These are phyloP conservation scores for Dermatemys mawii DNA, from an alignment of 2,113 vertebrate genomes.

Conservation along the genomic window DNA sequence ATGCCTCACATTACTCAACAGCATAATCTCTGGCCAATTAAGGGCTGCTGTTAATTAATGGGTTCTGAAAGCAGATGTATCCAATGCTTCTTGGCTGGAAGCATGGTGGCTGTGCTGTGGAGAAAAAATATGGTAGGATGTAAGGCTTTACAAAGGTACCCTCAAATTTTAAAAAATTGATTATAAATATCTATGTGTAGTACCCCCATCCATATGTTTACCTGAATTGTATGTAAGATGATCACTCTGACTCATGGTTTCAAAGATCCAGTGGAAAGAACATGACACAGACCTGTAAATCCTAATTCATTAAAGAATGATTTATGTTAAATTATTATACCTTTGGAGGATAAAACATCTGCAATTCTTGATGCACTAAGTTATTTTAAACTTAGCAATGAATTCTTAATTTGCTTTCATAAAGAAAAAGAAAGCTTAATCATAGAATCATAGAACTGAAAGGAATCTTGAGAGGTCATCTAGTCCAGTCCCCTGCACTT, in stretches of 20 bases:
- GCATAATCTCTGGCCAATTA: constrained; percentile 34
- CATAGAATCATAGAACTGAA: too few species aligned
- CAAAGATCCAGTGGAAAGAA: constrained; percentile 64
- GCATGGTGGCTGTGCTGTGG: neutral
- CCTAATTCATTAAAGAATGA: constrained; percentile 69
- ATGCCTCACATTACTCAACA: neutral
- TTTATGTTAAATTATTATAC: constrained; percentile 66
- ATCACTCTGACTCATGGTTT: constrained; percentile 55
- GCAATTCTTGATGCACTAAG: constrained; percentile 49
- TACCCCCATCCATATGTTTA: neutral
- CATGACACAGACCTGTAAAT: constrained; percentile 63
- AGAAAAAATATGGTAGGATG: neutral
- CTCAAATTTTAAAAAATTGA: neutral
- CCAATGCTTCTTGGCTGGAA: neutral
- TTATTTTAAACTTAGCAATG: constrained; percentile 61
- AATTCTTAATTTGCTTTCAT: constrained; percentile 64
- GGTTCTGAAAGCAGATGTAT: neutral
- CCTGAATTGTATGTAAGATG: constrained; percentile 61
- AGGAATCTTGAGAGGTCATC: too few species aligned
- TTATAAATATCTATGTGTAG: constrained; percentile 27
- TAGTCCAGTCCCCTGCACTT: too few species aligned
- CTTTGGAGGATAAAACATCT: constrained; percentile 69
- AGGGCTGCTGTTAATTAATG: neutral
- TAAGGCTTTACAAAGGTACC: neutral
- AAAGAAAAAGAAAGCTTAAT: constrained; percentile 38